These are phyloP conservation scores for Myotis lucifugus DNA, from an alignment of 2,113 vertebrate species.

Conservation along the genomic window DNA sequence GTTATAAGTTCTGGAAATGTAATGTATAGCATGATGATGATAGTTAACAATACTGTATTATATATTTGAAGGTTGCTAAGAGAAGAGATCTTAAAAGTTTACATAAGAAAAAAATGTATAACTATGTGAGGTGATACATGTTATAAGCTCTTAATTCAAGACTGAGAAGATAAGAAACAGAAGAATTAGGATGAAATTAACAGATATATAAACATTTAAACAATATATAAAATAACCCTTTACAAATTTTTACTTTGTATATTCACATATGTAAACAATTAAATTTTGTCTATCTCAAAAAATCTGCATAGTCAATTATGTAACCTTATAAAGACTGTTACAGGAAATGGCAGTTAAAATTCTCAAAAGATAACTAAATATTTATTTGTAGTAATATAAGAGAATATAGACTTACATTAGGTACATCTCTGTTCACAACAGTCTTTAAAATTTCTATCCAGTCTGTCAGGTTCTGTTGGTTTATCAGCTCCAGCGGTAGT, in stretches of 20 bases:
- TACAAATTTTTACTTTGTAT: background rate
- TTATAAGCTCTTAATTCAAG: background rate
- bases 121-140: background rate
- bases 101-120: background rate
- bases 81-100: background rate
- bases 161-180: background rate
- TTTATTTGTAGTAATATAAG: background rate
- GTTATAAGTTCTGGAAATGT: background rate
- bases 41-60: slow-evolving; percentile 10
- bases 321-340: slow-evolving; percentile 1
- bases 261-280: background rate
- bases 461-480: slow-evolving; percentile 96
- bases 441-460: slow-evolving; percentile 99
- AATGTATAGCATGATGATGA: background rate
- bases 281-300: background rate
- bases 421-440: slow-evolving; percentile 97
- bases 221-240: background rate
- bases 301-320: background rate
- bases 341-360: slow-evolving; percentile 7
- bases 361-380: background rate
- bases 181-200: slow-evolving; percentile 12
- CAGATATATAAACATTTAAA: background rate
- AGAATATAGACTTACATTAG: slow-evolving; percentile 89
- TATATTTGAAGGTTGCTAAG: background rate
- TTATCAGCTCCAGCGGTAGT: slow-evolving; percentile 97